Evolutionary conservation across 2,113 vertebrate genomes (phyloP).

Genomic region (Perccottus glenii): DNA sequence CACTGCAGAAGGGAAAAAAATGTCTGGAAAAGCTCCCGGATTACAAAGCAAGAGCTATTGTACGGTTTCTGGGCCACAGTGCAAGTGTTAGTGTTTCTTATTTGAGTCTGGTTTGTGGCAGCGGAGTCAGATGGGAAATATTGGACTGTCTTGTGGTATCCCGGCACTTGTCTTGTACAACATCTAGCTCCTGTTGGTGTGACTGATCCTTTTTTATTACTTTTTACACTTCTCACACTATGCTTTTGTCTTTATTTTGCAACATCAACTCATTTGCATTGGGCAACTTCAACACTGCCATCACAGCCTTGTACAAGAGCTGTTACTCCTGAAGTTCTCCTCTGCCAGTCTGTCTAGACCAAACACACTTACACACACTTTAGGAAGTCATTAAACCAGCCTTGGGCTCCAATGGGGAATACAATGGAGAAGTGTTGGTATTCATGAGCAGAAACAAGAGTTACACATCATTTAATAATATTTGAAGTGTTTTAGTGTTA

Average conservation of each 20-base stretch:
- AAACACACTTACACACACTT: slow-evolving; percentile 42
- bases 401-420: slow-evolving; percentile 1
- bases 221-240: slow-evolving; percentile 10
- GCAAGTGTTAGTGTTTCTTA: slow-evolving; percentile 66
- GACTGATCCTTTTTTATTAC: no score
- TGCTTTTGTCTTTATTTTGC: slow-evolving; percentile 36
- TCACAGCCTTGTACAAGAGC: not conserved
- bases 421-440: no score
- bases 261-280: not conserved
- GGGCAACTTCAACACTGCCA: not conserved
- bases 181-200: slow-evolving; percentile 8
- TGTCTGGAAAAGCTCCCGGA: slow-evolving; percentile 40
- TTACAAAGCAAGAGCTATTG: slow-evolving; percentile 35
- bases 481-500: no score
- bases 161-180: slow-evolving; percentile 47
- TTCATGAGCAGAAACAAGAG: no score
- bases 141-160: slow-evolving; percentile 14
- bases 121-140: slow-evolving; percentile 59
- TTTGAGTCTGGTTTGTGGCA: slow-evolving; percentile 54
- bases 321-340: slow-evolving; percentile 35
- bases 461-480: no score
- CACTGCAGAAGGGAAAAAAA: not conserved
- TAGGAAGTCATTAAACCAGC: slow-evolving; percentile 50
- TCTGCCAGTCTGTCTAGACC: slow-evolving; percentile 11
- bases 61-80: slow-evolving; percentile 32